These are phyloP conservation scores for Andrena hattorfiana DNA, from an alignment of 2,888 invertebrate genomes.

Conservation along the genomic window DNA sequence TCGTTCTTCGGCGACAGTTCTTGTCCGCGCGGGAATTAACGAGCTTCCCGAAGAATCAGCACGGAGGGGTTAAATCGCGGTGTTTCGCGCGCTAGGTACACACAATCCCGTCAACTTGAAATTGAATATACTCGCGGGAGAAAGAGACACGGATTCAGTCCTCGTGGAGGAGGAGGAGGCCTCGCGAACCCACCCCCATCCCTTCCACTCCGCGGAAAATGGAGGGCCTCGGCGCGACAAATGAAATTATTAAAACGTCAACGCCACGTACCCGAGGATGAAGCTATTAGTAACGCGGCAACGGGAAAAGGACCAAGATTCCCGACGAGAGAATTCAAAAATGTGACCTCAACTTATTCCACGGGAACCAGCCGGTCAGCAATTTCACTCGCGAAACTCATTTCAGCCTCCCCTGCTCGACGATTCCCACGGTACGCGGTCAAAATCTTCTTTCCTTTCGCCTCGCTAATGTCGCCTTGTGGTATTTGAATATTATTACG, in stretches of 20 bases:
- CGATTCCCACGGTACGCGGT: not conserved
- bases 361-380: slow-evolving; percentile 22
- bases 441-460: not conserved
- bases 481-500: slow-evolving; percentile 34
- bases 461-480: not conserved
- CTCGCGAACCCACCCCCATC: slow-evolving; percentile 15
- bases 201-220: slow-evolving; percentile 28
- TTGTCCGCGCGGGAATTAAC: slow-evolving; percentile 63
- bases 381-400: slow-evolving; percentile 39
- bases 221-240: slow-evolving; percentile 63
- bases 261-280: slow-evolving; percentile 69
- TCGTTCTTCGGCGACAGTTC: slow-evolving; percentile 27
- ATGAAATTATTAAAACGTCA: slow-evolving; percentile 76
- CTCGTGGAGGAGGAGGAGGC: slow-evolving; percentile 59
- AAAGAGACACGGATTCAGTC: slow-evolving; percentile 34
- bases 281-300: slow-evolving; percentile 51
- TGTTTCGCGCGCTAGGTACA: slow-evolving; percentile 40
- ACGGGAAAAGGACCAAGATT: slow-evolving; percentile 25
- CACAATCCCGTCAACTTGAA: slow-evolving; percentile 65
- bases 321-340: slow-evolving; percentile 23
- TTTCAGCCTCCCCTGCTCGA: slow-evolving; percentile 4
- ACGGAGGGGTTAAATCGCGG: slow-evolving; percentile 64
- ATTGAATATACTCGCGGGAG: slow-evolving; percentile 62
- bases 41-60: slow-evolving; percentile 65
- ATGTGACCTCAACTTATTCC: slow-evolving; percentile 38